phyloP scores from a whole-genome alignment of 2,888 invertebrate genomes.

The Cheilosia grossa region DNA sequence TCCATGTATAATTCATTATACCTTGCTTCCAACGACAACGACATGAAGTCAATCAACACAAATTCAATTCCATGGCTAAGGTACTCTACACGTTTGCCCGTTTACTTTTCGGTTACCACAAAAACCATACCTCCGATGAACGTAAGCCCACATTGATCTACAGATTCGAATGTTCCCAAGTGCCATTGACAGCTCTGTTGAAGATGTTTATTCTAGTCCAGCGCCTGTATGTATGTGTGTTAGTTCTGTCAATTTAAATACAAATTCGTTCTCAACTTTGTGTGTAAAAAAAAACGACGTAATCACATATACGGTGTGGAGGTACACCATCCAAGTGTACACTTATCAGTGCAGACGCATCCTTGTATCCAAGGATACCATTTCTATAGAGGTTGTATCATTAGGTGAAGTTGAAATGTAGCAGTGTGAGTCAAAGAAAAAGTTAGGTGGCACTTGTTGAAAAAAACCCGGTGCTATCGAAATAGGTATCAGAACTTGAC shows the following conservation, averaged over 20 bases:
- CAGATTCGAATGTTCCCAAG: not conserved
- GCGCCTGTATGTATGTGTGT: no score
- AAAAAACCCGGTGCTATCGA: not conserved
- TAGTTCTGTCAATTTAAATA: not conserved
- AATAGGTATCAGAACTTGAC: slow-evolving; percentile 23
- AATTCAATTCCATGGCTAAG: no score
- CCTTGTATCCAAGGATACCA: slow-evolving; percentile 29
- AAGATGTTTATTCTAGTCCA: slow-evolving; percentile 13
- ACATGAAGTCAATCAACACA: no score
- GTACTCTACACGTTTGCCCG: no score
- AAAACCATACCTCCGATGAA: no score
- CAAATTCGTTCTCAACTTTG: slow-evolving; percentile 1
- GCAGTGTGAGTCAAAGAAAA: not conserved
- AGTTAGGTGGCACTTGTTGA: slow-evolving; percentile 12
- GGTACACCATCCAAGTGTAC: slow-evolving; percentile 21
- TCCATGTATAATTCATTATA: no score
- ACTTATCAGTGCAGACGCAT: slow-evolving; percentile 41
- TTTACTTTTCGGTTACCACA: no score
- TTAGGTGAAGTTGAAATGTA: not conserved
- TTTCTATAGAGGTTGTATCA: not conserved
- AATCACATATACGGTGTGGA: not conserved
- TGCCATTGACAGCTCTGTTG: slow-evolving; percentile 6
- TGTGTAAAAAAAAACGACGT: not conserved
- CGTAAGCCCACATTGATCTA: no score
- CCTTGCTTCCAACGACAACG: no score